phyloP scores from a whole-genome alignment of 2,113 vertebrate genomes.

The Anseranas semipalmata region DNA sequence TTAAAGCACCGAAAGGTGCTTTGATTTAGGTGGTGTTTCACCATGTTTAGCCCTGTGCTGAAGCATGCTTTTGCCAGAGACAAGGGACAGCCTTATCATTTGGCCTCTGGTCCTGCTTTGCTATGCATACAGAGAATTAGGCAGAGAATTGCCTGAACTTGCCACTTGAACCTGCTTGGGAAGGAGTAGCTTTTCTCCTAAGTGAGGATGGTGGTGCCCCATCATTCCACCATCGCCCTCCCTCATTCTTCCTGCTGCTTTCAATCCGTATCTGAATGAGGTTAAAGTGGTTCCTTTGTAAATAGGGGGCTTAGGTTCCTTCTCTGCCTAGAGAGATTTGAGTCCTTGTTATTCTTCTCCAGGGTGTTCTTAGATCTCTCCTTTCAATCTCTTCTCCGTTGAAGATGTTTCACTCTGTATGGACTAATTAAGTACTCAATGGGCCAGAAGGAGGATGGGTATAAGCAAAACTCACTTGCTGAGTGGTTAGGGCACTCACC shows the following conservation, averaged over 20 bases:
- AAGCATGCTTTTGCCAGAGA: not conserved
- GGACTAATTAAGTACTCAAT: slow-evolving; percentile 42
- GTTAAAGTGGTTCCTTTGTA: slow-evolving; percentile 28
- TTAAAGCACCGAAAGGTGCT: not conserved
- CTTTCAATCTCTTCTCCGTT: not conserved
- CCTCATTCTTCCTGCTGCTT: not conserved
- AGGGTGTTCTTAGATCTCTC: slow-evolving; percentile 17
- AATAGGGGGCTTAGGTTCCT: not conserved
- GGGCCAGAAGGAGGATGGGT: not conserved
- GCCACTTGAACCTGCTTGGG: not conserved
- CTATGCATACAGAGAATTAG: not conserved
- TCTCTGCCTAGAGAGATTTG: not conserved
- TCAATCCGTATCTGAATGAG: not conserved
- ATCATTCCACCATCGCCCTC: not conserved
- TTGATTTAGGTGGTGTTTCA: not conserved
- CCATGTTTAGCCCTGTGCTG: not conserved
- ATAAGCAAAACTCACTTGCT: slow-evolving; percentile 21
- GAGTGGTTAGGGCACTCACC: slow-evolving; percentile 26
- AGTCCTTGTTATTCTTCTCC: slow-evolving; percentile 37
- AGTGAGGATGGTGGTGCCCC: not conserved
- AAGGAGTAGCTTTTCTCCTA: not conserved
- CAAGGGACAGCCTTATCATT: not conserved
- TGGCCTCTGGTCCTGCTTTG: not conserved
- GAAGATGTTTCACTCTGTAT: slow-evolving; percentile 15
- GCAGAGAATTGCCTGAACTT: not conserved